Conservation (phyloP, 2,113 vertebrate species). For the Sinocyclocheilus anshuiensis region DNA sequence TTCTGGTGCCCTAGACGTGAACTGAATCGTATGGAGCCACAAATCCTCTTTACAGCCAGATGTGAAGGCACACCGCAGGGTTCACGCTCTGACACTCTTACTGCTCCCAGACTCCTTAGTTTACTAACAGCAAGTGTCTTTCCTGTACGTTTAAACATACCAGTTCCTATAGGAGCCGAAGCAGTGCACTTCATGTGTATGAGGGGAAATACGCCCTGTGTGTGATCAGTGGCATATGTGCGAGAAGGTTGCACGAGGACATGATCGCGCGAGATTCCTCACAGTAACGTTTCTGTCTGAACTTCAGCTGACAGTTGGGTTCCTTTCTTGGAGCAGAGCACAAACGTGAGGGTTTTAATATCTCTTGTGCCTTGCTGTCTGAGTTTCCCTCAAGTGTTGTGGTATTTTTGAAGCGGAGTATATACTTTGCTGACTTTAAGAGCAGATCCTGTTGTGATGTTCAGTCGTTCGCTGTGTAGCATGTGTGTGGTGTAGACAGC, state of each 20-base stretch:
- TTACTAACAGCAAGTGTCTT: constrained; percentile 48
- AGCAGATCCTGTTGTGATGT: constrained; percentile 24
- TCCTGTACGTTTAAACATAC: not conserved
- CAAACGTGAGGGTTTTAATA: not conserved
- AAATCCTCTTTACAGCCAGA: constrained; percentile 60
- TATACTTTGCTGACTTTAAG: not conserved
- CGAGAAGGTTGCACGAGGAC: constrained; percentile 15
- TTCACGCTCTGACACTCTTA: not conserved
- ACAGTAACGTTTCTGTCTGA: not conserved
- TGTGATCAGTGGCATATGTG: constrained; percentile 21
- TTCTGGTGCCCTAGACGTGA: constrained; percentile 24
- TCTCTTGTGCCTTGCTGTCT: not conserved
- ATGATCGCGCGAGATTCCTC: constrained; percentile 35
- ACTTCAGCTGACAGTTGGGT: not conserved
- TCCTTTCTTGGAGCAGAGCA: not conserved
- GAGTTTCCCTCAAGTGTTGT: not conserved
- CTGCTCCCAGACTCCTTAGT: constrained; percentile 38
- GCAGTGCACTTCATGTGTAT: not conserved
- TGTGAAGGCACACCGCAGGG: constrained; percentile 53
- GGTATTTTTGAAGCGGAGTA: constrained; percentile 5
- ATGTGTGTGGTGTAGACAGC: constrained; percentile 20
- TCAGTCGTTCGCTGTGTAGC: constrained; percentile 4
- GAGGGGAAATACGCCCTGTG: not conserved
- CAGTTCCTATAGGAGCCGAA: not conserved
- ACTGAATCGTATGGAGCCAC: constrained; percentile 41